Evolutionary conservation across 1,140 invertebrate genomes (phyloP), one percentile per base, ranked within the genome.

Genomic region (Leptestheria dahalacensis): DNA sequence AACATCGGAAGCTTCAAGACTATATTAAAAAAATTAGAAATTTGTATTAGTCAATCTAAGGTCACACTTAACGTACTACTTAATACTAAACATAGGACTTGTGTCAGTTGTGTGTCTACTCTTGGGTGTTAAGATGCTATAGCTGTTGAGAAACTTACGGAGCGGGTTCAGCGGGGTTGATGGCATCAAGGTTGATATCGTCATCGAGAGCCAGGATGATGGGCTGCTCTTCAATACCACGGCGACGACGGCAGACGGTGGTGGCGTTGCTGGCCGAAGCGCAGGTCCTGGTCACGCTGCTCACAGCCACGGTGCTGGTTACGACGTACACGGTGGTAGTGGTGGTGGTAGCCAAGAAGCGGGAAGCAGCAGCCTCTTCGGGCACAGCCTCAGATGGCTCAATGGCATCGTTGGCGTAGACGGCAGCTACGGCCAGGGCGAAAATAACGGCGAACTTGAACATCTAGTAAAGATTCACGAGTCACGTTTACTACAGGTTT

Each of bases 191-290:
- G 15, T 41, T 15, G 33, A 41, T 41, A 41, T 41, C 33, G 15
- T 41, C 33, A 15, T 41, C 33, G 33, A 41, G 33, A 41, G 33
- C 33, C 6, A 29, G 0, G 0, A 56, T 9, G 0, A 24, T 12
- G 10, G 28, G 28, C 53, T 41, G 23, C 28, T 56, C 53, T 56
- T 56, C 53, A 29, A 56, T 56, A 46, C 53, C 53, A 12, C 53
- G 53, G 41, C 53, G 53, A 56, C 53, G 53, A 20, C 53, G 53
- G 26, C 53, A 56, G 15, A 12, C 12, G 2, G 23, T 4, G 25
- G 41, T 0, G 0, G 15, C 23, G 9, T 26, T 15, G 18, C n/a
- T 25, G 18, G 24, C 18, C 2, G 26, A 20, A 11, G 9, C 28
- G 4, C 53, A 56, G n/a, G 26, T 29, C 20, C 53, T 25, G 20